These are phyloP conservation scores for Crotalus horridus DNA, from an alignment of 2,113 vertebrate species.

Conservation along the genomic window DNA sequence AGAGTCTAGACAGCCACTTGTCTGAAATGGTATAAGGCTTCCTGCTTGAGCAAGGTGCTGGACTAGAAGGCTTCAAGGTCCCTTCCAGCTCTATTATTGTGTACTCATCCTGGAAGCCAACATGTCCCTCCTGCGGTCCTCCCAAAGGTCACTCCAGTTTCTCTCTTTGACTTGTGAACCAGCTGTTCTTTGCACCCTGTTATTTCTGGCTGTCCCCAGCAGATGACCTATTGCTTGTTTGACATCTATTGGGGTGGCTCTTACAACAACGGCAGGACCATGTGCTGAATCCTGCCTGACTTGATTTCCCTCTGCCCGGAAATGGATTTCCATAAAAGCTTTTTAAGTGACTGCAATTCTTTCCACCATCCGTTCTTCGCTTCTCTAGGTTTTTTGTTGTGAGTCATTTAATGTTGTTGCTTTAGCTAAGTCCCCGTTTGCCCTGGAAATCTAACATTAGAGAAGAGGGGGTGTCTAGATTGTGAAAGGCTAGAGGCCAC, in stretches of 20 bases:
- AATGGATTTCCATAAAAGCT: conserved; percentile 67
- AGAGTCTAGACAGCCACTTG: no score
- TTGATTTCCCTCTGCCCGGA: conserved; percentile 49
- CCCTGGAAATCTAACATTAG: conserved; percentile 46
- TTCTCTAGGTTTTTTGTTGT: conserved; percentile 62
- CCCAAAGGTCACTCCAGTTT: neutral
- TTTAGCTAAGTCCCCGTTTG: conserved; percentile 67
- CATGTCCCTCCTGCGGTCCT: neutral
- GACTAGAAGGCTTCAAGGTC: no score
- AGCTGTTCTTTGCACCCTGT: conserved; percentile 28
- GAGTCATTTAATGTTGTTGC: conserved; percentile 69
- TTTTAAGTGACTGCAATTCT: conserved; percentile 67
- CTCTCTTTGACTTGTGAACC: neutral
- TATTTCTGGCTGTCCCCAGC: conserved; percentile 9
- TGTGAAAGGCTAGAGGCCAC: neutral
- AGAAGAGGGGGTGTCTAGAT: neutral
- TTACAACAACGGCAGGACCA: conserved; percentile 45
- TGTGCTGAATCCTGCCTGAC: conserved; percentile 54
- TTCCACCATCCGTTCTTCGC: conserved; percentile 65
- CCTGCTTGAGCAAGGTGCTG: no score
- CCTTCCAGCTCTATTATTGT: no score
- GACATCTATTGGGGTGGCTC: conserved; percentile 53
- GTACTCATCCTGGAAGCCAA: neutral
- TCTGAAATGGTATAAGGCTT: no score
- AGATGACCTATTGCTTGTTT: conserved; percentile 22